Conservation (phyloP, 2,797 vertebrate species). For the Enteromius anoplus region DNA sequence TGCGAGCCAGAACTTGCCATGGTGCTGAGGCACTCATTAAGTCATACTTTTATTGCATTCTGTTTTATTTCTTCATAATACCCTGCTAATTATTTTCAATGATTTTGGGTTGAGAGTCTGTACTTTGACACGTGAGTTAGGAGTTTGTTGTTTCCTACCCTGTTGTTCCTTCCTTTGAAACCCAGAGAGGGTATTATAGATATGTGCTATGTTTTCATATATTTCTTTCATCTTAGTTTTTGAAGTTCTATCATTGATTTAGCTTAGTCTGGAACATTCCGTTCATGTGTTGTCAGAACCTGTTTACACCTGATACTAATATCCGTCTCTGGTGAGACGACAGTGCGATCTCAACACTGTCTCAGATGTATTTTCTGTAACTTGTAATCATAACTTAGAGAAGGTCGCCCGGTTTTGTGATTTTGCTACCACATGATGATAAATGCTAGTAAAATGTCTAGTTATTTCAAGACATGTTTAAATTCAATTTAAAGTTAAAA, state of each 20-base stretch:
- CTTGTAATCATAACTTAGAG: background rate
- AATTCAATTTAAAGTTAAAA: background rate
- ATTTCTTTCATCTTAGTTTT: background rate
- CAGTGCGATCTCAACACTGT: too few species aligned
- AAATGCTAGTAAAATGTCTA: background rate
- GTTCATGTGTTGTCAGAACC: background rate
- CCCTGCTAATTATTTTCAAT: slow-evolving; percentile 58
- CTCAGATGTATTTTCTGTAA: background rate
- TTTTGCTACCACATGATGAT: background rate
- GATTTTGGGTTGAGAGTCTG: slow-evolving; percentile 41
- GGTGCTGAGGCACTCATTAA: slow-evolving; percentile 73
- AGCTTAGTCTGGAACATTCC: background rate
- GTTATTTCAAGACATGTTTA: background rate
- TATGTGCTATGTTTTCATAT: background rate
- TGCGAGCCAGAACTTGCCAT: slow-evolving; percentile 69
- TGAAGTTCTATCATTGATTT: slow-evolving; percentile 1
- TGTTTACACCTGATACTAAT: background rate
- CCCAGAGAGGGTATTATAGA: background rate
- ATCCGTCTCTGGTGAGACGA: background rate
- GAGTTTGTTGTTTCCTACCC: background rate
- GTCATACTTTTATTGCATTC: slow-evolving; percentile 63
- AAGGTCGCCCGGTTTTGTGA: background rate
- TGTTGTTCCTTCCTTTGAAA: background rate
- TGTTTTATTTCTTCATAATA: slow-evolving; percentile 58
- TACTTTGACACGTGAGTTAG: slow-evolving; percentile 7